Evolutionary conservation across 64 coral and sea anemone species (phyloP).

Genomic region (Exaiptasia diaphana): DNA sequence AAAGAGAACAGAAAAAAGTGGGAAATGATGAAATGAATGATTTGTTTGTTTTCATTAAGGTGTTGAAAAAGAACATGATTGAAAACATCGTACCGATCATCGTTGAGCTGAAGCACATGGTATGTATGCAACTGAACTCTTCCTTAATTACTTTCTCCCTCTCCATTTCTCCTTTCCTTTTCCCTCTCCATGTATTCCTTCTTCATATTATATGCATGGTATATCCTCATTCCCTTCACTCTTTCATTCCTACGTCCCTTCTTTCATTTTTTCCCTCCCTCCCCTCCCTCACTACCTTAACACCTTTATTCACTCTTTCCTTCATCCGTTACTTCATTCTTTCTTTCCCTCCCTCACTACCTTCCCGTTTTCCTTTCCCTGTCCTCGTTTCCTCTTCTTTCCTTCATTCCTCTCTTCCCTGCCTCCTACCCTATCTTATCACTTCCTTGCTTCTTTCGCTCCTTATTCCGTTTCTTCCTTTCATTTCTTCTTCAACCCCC

Average conservation of each 20-base stretch:
- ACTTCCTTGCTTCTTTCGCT: no score
- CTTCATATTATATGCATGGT: not conserved
- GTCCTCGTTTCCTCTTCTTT: no score
- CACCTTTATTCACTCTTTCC: not conserved
- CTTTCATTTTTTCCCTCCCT: not conserved
- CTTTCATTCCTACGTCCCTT: not conserved
- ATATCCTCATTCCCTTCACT: not conserved
- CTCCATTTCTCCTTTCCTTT: not conserved
- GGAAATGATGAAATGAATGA: no score
- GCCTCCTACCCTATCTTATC: no score
- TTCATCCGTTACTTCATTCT: not conserved
- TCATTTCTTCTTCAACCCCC: no score
- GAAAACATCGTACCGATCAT: conserved; percentile 99
- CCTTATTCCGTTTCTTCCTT: no score
- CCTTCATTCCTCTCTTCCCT: no score
- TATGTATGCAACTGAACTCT: conserved; percentile 1
- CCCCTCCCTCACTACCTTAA: not conserved
- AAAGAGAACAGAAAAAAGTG: not conserved
- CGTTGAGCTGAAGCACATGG: conserved; percentile 96
- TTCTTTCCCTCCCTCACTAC: no score
- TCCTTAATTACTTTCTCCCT: not conserved
- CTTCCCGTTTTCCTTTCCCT: no score
- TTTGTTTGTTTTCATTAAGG: conserved; percentile 48
- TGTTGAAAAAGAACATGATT: conserved; percentile 98
- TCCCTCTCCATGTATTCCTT: not conserved